phyloP scores from a whole-genome alignment of 2,888 invertebrate genomes.

The Cephus pygmeus region DNA sequence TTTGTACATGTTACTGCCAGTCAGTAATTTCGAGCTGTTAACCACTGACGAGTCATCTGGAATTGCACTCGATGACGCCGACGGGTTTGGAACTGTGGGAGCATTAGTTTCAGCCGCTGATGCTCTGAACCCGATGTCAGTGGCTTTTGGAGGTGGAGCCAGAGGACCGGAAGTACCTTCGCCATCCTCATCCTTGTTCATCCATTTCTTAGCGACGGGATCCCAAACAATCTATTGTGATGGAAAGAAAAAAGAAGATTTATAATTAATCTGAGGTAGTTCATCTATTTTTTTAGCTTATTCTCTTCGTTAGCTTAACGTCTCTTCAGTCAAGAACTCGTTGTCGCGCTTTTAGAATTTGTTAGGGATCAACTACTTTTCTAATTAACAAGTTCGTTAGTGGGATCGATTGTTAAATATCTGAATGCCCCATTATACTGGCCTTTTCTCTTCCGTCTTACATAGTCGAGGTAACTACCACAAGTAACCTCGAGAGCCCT shows the following conservation, averaged over 20 bases:
- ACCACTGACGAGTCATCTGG: slow-evolving; percentile 31
- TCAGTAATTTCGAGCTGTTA: slow-evolving; percentile 48
- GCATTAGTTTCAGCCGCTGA: slow-evolving; percentile 20
- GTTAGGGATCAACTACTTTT: not conserved
- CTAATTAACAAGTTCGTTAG: not conserved
- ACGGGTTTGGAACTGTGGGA: slow-evolving; percentile 45
- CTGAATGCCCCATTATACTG: slow-evolving; percentile 42
- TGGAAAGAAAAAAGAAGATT: not conserved
- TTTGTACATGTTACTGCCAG: slow-evolving; percentile 80
- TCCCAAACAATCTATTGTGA: slow-evolving; percentile 89
- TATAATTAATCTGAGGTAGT: too few relatives aligned
- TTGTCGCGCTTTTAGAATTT: not conserved
- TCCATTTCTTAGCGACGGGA: slow-evolving; percentile 86
- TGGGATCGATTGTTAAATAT: not conserved
- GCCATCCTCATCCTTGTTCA: slow-evolving; percentile 81
- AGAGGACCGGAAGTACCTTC: slow-evolving; percentile 71
- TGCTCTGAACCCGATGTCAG: slow-evolving; percentile 66
- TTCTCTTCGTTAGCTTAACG: not conserved
- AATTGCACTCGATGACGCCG: slow-evolving; percentile 18
- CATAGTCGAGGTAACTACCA: slow-evolving; percentile 50
- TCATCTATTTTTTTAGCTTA: not conserved
- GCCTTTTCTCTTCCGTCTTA: slow-evolving; percentile 46
- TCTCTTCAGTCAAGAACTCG: not conserved
- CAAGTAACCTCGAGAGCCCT: slow-evolving; percentile 57
- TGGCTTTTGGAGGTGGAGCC: slow-evolving; percentile 78